Base-by-base conservation (phyloP, 2,113 vertebrate species). In the Herpailurus yagouaroundi region DNA sequence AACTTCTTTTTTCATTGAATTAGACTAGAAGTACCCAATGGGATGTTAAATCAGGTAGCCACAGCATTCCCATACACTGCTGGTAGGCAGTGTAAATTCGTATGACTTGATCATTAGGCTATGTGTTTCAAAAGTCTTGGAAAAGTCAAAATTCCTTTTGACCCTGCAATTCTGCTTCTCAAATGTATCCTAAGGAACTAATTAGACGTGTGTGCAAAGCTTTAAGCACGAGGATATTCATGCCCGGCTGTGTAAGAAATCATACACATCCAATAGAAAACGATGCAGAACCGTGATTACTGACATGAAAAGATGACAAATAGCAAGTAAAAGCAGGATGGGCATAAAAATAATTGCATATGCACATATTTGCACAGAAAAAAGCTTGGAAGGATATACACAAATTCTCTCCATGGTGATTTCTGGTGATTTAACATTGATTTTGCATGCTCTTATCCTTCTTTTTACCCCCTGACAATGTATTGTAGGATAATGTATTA, bases 181-280 rank as follows among this genome's bases (percentile, higher is more conserved):
- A 21, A 83, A 36, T 63, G 57, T 68, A 74, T 64, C 16, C 33
- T 79, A 68, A 80, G n/a, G 5, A 85, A n/a, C 6, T 38, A 60
- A 27, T 18, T 11, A 66, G 10, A 83, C 14, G 60, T 23, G 9
- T 55, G 14, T 33, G 33, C n/a, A 79, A 48, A 91, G 15, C 57
- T 91, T 48, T 19, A 64, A 77, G 36, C 45, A 79, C 60, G 48
- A 89, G 50, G 29, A 73, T 82, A 18, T 80, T 63, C n/a, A 29
- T 48, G 29, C 29, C 29, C 82, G 91, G 36, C 50, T 96, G 81
- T 88, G 52, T 6, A 71, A 68, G 48, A 95, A 77, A 89, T 25
- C 95, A 96, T 57, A 94, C 14, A 18, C 16, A 89, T 63, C 52
- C 86, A 89, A 95, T 50, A 97, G 93, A 94, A 96, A 14, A 80